Base-by-base conservation (phyloP, 2,797 vertebrate genomes). In the Leucoraja ocellata region DNA sequence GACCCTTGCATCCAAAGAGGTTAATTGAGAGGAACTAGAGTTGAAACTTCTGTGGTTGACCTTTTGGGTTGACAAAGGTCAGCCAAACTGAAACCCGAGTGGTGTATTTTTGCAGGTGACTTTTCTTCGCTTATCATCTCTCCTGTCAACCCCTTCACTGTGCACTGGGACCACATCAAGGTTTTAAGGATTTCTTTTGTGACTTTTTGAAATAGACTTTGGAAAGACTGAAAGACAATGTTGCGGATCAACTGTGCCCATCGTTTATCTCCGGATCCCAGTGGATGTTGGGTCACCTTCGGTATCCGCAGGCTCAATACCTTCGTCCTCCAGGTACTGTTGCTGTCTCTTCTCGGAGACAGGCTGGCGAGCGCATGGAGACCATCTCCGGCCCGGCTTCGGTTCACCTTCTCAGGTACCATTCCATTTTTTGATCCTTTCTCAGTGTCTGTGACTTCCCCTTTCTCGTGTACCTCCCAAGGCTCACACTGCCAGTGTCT, bases 331-430 rank as follows among this genome's bases (percentile, higher is more conserved):
- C 90, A 91, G 21, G 9, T 91, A 18, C 36, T 74, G 23, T 1
- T 76, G 18, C 71, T 92, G 39, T 58, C 71, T 46, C 36, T 28
- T 16, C 46, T 28, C 28, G 90, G 90, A 10, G 71, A 76, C 23
- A 58, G 71, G 32, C 71, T 58, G 71, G 65, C 84, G 61, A 76
- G 71, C 39, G 71, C 65, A 9, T 92, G 90, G 90, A 76, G 23
- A 58, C 39, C 71, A 28, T 74, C 90, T 1, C 68, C 54, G 13
- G 36, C 90, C 39, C 39, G 90, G 39, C 68, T 92, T 23, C 68
- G 73, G 71, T 23, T 92, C 90, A 92, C 71, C 90, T 92, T 74
- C 90, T 76, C 90, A 92, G 90, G 90, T 92, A 92, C 13, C 39
- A 2, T 25, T 74, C 68, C 10, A 25, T 28, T 73, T 36, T 11